Conservation (phyloP, 2,113 vertebrate genomes). For the Tinamus guttatus region DNA sequence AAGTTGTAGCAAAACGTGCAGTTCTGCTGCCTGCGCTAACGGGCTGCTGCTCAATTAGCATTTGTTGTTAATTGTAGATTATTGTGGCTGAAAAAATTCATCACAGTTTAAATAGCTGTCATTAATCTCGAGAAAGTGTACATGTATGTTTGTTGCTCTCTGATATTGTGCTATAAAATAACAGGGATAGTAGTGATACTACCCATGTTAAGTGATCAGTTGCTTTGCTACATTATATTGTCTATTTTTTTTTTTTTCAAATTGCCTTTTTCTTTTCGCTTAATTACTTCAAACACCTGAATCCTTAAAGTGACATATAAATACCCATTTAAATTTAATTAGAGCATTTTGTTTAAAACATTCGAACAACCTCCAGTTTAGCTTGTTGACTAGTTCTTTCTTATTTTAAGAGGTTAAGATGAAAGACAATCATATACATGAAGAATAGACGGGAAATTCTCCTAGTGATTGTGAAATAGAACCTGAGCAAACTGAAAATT, state of each 20-base stretch:
- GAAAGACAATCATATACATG: constrained; percentile 12
- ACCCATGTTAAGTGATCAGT: not conserved
- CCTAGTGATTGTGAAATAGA: not conserved
- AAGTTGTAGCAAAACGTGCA: not conserved
- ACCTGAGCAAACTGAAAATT: not conserved
- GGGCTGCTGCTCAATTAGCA: not conserved
- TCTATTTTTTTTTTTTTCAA: not conserved
- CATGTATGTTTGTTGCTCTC: not conserved
- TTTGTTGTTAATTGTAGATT: not conserved
- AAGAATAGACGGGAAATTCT: not conserved
- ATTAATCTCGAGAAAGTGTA: not conserved
- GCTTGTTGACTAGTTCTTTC: constrained; percentile 10
- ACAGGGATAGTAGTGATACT: not conserved
- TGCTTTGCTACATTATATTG: not conserved
- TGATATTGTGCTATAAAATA: not conserved
- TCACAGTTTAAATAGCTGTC: not conserved
- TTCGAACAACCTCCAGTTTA: constrained; percentile 9
- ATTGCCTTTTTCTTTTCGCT: not conserved
- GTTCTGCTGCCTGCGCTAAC: not conserved
- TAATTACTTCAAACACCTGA: not conserved
- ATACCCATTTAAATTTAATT: not conserved
- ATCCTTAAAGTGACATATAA: not conserved
- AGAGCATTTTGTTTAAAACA: not conserved
- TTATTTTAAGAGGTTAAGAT: not conserved
- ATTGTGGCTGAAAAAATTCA: not conserved